A percentile compares a stretch with the other conserved stretches of the same genome.
Evolutionary conservation across 2,797 vertebrate species (phyloP).

Genomic region (Heliangelus exortis): DNA sequence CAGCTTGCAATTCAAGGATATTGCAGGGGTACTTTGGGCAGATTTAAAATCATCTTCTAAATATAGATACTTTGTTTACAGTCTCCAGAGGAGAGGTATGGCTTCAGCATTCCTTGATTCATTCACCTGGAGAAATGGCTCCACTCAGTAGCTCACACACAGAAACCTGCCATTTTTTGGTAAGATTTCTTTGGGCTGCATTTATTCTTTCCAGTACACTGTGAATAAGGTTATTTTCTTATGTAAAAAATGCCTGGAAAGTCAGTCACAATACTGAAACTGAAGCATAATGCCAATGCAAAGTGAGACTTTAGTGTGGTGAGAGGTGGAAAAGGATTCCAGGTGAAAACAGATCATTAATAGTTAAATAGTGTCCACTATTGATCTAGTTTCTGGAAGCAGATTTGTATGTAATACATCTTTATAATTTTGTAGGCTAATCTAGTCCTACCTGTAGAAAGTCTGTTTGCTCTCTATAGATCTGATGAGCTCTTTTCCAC

Average conservation of each 20-base stretch:
- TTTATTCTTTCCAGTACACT: neutral
- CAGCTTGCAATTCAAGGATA: neutral
- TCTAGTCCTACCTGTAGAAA: neutral
- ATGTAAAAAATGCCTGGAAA: neutral
- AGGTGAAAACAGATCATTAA: neutral
- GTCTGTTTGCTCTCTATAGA: neutral
- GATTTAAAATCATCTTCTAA: conserved; percentile 1
- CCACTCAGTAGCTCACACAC: neutral
- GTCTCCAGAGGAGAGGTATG: neutral
- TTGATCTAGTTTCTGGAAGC: neutral
- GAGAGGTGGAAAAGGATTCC: neutral
- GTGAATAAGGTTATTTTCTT: neutral
- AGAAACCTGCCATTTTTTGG: neutral
- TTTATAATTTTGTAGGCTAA: no score
- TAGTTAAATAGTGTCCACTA: neutral
- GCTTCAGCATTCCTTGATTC: neutral
- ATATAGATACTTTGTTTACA: neutral
- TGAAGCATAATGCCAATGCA: neutral
- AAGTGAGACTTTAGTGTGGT: neutral
- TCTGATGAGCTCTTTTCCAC: neutral
- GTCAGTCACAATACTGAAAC: neutral
- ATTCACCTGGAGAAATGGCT: neutral
- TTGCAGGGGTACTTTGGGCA: neutral
- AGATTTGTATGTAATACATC: neutral
- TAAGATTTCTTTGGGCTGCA: neutral